These are phyloP conservation scores for Epirrhoe alternata DNA, from an alignment of 2,888 invertebrate species.

Conservation along the genomic window DNA sequence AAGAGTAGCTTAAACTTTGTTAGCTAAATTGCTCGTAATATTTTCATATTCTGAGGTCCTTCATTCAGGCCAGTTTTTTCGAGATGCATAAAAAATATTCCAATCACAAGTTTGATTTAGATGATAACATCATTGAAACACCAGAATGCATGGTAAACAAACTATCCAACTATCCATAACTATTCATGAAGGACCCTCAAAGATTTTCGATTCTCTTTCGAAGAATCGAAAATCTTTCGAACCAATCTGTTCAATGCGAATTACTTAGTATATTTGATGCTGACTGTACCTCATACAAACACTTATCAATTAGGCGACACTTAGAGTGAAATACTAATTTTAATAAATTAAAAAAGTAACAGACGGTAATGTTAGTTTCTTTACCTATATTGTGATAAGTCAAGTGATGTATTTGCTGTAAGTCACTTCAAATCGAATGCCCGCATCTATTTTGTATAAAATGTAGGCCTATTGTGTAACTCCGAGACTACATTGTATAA, in stretches of 20 bases:
- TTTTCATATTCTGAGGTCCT: no score
- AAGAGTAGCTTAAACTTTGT: no score
- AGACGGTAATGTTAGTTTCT: constrained; percentile 55
- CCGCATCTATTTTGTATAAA: constrained; percentile 36
- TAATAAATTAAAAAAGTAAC: constrained; percentile 46
- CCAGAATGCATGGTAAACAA: no score
- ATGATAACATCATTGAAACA: no score
- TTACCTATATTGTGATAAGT: constrained; percentile 53
- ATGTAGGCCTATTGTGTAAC: constrained; percentile 52
- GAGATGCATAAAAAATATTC: no score
- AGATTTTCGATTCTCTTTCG: not conserved
- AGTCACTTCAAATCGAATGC: constrained; percentile 48
- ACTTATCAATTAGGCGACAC: constrained; percentile 70
- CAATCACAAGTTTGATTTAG: no score
- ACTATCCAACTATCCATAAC: no score
- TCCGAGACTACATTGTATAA: constrained; percentile 37
- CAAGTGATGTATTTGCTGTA: constrained; percentile 51
- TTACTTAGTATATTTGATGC: constrained; percentile 16
- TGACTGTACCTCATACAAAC: constrained; percentile 63
- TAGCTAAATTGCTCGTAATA: no score
- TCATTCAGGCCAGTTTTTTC: no score
- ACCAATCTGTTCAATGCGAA: not conserved
- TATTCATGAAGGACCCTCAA: not conserved
- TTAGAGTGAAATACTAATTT: constrained; percentile 62
- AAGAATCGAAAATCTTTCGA: not conserved